phyloP scores from a whole-genome alignment of 2,113 vertebrate genomes.

The Struthio camelus region DNA sequence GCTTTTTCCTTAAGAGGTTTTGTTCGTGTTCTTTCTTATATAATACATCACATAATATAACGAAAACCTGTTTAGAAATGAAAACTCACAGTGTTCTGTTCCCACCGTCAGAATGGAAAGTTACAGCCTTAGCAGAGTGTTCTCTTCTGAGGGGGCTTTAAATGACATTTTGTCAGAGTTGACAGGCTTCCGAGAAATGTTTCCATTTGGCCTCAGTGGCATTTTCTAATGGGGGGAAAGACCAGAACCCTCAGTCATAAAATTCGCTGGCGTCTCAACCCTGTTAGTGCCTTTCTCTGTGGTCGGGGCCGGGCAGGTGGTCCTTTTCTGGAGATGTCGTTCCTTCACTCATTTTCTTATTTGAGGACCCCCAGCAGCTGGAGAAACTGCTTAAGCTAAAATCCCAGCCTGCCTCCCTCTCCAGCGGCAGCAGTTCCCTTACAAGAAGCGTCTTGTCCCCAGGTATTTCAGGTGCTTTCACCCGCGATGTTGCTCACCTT shows the following conservation, averaged over 20 bases:
- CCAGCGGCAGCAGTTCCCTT: background rate
- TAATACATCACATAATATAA: background rate
- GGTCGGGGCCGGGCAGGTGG: background rate
- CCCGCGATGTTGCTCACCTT: fast-evolving
- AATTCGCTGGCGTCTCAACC: background rate
- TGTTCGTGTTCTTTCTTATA: background rate
- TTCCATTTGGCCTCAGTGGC: background rate
- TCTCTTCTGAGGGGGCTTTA: background rate
- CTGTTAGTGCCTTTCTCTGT: background rate
- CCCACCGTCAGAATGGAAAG: background rate
- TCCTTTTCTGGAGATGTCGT: background rate
- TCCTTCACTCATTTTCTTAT: background rate
- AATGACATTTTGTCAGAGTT: background rate
- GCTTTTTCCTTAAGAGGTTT: background rate
- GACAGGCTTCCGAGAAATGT: fast-evolving
- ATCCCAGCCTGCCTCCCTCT: background rate
- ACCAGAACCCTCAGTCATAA: background rate
- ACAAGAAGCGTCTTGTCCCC: background rate
- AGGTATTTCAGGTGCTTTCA: too few relatives aligned
- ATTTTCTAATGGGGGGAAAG: background rate
- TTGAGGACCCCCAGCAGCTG: background rate
- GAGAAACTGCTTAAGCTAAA: background rate
- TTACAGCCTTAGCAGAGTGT: background rate
- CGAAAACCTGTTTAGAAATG: background rate
- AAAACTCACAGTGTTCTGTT: fast-evolving